These are phyloP conservation scores for Cryptoprocta ferox DNA, from an alignment of 2,797 vertebrate genomes.

Conservation along the genomic window DNA sequence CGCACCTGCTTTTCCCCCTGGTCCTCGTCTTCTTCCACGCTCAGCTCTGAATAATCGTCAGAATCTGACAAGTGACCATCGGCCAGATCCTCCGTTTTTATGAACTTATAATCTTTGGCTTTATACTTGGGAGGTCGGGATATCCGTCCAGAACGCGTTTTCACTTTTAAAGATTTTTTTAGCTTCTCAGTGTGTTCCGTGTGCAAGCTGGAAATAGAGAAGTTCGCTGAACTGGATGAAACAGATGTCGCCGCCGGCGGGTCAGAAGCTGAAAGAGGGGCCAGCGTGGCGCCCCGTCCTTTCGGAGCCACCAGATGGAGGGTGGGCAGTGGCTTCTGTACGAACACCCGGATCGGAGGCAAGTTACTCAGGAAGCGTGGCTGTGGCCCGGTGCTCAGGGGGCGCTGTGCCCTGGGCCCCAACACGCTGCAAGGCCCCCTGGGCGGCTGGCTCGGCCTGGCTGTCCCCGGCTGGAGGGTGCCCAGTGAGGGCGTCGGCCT, in stretches of 20 bases:
- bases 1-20: slow-evolving; percentile 80
- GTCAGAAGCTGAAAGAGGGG: neutral
- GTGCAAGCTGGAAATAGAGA: slow-evolving; percentile 33
- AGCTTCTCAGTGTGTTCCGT: slow-evolving; percentile 86
- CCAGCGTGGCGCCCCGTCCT: neutral
- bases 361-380: slow-evolving; percentile 89
- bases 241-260: neutral
- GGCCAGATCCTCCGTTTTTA: slow-evolving; percentile 95
- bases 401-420: slow-evolving; percentile 89
- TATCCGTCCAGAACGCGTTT: slow-evolving; percentile 95
- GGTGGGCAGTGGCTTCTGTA: slow-evolving; percentile 87
- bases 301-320: slow-evolving; percentile 85
- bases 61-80: slow-evolving; percentile 95
- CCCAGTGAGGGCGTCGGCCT: slow-evolving; percentile 80
- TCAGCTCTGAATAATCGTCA: slow-evolving; percentile 96
- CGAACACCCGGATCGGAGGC: slow-evolving; percentile 88
- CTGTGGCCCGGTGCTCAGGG: slow-evolving; percentile 88
- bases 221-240: slow-evolving; percentile 66
- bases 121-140: slow-evolving; percentile 97
- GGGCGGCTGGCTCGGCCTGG: slow-evolving; percentile 80
- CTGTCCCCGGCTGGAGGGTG: slow-evolving; percentile 83
- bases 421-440: slow-evolving; percentile 78
- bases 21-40: slow-evolving; percentile 94
- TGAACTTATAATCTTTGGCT: slow-evolving; percentile 97
- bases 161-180: slow-evolving; percentile 92